Conservation (phyloP, 2,888 invertebrate species). For the Ecliptopera silaceata region DNA sequence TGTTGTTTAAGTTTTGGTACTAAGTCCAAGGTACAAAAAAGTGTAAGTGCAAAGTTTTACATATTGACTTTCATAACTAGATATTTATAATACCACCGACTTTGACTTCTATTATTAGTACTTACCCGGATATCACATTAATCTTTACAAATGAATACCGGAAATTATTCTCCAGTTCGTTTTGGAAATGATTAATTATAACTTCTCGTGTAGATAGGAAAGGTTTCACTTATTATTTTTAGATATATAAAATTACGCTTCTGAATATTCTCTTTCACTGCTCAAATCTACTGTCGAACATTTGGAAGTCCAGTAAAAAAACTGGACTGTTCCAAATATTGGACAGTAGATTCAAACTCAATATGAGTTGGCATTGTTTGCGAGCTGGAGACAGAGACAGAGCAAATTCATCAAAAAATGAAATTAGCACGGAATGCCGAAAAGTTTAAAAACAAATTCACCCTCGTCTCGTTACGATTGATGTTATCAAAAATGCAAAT, state of each 20-base stretch:
- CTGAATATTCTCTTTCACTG: too few relatives aligned
- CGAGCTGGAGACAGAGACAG: neutral
- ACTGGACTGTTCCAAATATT: constrained; percentile 3
- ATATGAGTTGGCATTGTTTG: constrained; percentile 7
- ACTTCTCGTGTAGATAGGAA: neutral
- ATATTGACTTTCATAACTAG: too few relatives aligned
- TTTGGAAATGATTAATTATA: constrained; percentile 30
- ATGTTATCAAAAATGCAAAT: constrained; percentile 72
- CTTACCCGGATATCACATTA: neutral
- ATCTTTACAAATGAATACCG: constrained; percentile 37
- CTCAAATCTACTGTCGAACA: too few relatives aligned
- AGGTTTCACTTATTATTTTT: too few relatives aligned
- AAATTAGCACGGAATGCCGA: constrained; percentile 28
- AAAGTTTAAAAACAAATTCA: constrained; percentile 35
- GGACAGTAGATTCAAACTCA: too few relatives aligned
- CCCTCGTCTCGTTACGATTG: constrained; percentile 48
- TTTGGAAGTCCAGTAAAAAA: too few relatives aligned
- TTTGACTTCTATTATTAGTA: neutral
- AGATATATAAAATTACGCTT: too few relatives aligned
- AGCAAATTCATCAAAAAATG: constrained; percentile 30
- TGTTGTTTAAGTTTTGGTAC: too few relatives aligned
- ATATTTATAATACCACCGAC: neutral
- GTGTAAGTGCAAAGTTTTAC: too few relatives aligned
- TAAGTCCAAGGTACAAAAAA: too few relatives aligned
- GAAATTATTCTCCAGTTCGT: constrained; percentile 63